A percentile compares a stretch with the other conserved stretches of the same genome.
Evolutionary conservation across 2,888 invertebrate genomes (phyloP).

Genomic region (Drosophila borborema): DNA sequence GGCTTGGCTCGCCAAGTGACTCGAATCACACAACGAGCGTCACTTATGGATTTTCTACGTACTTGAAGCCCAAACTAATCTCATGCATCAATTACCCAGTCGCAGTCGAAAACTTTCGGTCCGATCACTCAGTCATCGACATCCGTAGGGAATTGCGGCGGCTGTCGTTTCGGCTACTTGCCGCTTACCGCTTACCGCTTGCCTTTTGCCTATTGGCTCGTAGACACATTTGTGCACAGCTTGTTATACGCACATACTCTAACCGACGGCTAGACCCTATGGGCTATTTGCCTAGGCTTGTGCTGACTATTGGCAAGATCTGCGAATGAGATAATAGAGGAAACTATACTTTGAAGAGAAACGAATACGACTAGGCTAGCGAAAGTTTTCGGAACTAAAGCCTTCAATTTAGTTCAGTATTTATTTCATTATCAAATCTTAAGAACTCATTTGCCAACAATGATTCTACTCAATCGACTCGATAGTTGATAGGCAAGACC

Average conservation of each 20-base stretch:
- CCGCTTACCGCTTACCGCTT: conserved; percentile 12
- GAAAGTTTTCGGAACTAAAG: no score
- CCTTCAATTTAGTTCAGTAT: not conserved
- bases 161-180: conserved; percentile 55
- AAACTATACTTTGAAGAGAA: not conserved
- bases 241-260: conserved; percentile 42
- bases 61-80: conserved; percentile 74
- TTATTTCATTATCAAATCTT: no score
- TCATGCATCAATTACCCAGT: conserved; percentile 78
- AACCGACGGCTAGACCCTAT: not conserved
- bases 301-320: not conserved
- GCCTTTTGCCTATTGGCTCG: conserved; percentile 35
- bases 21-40: conserved; percentile 67
- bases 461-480: not conserved
- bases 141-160: conserved; percentile 71
- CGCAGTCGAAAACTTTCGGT: conserved; percentile 24
- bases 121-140: conserved; percentile 62
- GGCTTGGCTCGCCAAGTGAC: conserved; percentile 44
- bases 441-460: no score
- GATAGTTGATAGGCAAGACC: not conserved
- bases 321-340: not conserved
- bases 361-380: no score
- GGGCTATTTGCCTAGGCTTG: not conserved
- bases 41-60: conserved; percentile 76
- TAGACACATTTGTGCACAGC: conserved; percentile 41